Base-by-base conservation (phyloP, 2,888 invertebrate species). In the Leptopterna dolabrata region DNA sequence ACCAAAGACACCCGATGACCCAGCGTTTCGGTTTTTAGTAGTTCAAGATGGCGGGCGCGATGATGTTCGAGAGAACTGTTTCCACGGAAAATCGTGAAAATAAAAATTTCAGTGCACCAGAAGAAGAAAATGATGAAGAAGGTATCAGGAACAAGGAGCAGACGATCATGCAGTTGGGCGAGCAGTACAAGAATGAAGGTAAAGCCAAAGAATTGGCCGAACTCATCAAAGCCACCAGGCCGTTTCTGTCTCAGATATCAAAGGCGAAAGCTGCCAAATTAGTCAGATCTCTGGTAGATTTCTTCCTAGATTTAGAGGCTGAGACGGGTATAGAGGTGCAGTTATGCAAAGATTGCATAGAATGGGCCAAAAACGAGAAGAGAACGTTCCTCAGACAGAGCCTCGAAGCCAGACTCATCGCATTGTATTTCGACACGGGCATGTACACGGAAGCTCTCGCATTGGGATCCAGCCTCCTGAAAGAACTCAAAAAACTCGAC, bases 261-360 rank as follows among this genome's bases (percentile, higher is more conserved):
- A 99, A 99, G 93, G 99, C 99, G 47, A 99, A 99, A 93, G 99
- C 99, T 84, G 99, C 99, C 0, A 99, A 99, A 93, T 93, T 99
- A 91, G 99, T 99, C 11, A 95, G 99, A 89, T 97, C 97, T 29
- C 93, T 99, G 90, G 99, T 99, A 14, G 99, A 99, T 92, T 95
- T 98, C 93, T 99, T 99, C 92, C 93, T 99, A 90, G 99, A 98
- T 92, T 95, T 99, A 93, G 98, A 99, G 92, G 98, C 98, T 89
- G 97, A 96, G 81, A 98, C 98, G 89, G 99, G 99, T 84, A 97
- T 97, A 89, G 98, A 98, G 93, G 94, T 94, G 89, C 96, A 97
- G 92, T 93, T 97, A 89, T 97, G 97, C 92, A 97, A 97, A 93
- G 99, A 99, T 93, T 99, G 99, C 93, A 99, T 99, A 93, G 97